Base-by-base conservation (phyloP, 2,888 invertebrate species). In the Mermis nigrescens region DNA sequence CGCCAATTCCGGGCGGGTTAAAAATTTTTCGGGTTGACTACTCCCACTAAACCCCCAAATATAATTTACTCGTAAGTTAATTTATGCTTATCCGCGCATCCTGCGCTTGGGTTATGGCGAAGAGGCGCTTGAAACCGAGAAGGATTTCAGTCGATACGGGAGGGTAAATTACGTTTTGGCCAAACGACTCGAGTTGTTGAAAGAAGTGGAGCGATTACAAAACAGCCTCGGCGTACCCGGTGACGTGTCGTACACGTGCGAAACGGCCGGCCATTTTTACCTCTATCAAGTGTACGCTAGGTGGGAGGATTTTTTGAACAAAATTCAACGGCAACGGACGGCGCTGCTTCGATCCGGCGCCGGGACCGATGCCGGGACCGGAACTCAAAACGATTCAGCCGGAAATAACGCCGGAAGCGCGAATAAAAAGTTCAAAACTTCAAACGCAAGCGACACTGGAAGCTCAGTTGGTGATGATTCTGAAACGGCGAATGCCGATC, bases 61-160 rank as follows among this genome's bases (percentile, higher is more conserved):
- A n/a, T n/a, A n/a, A n/a, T n/a, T n/a, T n/a, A n/a, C n/a, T n/a
- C n/a, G n/a, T n/a, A n/a, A n/a, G n/a, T n/a, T 15, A 38, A 4
- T 12, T 15, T 55, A 7, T 7, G 27, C 19, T 45, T 38, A 24
- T 56, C 45, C 45, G 22, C 12, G 4, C 15, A 26, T 28, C 12
- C 29, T 27, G 3, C 24, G 46, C 62, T 57, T 24, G 68, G 68
- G 98, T 68, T 98, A 99, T 68, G 98, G 98, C 19, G 98, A 99
- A 73, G 95, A 98, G 73, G 88, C 90, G 0, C 76, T 98, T 57
- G 95, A 98, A 74, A 99, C 98, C 0, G 95, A 95, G 72, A 98
- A 98, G 74, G 98, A 99, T 74, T 98, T 92, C 76, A 94, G 94
- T 70, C 82, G 88, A 77, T 98, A 98, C 74, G 98, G 98, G 0